Evolutionary conservation across 2,888 invertebrate species (phyloP), one percentile per base, ranked within the genome.

Genomic region (Steromphala cineraria): DNA sequence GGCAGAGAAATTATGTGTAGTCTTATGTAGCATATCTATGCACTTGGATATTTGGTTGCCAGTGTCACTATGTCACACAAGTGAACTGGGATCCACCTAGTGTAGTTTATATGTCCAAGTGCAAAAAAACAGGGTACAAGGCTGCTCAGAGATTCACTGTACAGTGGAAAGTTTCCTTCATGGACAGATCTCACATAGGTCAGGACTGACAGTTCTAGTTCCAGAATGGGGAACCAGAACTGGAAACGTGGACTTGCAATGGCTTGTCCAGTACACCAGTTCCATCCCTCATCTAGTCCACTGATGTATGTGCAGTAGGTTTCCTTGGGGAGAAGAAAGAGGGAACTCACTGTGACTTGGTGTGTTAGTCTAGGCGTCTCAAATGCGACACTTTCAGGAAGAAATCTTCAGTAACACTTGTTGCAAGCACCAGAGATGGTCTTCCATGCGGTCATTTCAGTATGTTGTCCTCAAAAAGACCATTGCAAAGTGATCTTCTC

Each of bases 321-420:
- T 36, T 79, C 40, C 78, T 55, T 28, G 24, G n/a, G 31, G 17
- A 80, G 75, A 15, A 52, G 71, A 24, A 7, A 17, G 5, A 81
- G 76, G 31, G 75, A 21, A 1, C 53, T 40, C 0, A 21, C 55
- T 21, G 74, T 82, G 24, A 82, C 78, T 36, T 81, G 82, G 24
- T 82, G 82, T 13, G 81, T 81, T 62, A 56, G 78, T 36, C 82
- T n/a, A 81, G 82, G 62, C 56, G 36, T 19, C 71, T 78, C 2
- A 82, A 8, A 53, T 81, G 80, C 5, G 78, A n/a, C 13, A 71
- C 78, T n/a, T 28, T 40, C 75, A 81, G 40, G 28, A 80, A 80
- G 15, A 75, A 81, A 52, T 81, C 82, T 53, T 56, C 77, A 28
- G 24, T 78, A 15, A 80, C 83, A 55, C 62, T n/a, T 19, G 79